phyloP scores from a whole-genome alignment of 2,113 vertebrate genomes.

The human region DNA sequence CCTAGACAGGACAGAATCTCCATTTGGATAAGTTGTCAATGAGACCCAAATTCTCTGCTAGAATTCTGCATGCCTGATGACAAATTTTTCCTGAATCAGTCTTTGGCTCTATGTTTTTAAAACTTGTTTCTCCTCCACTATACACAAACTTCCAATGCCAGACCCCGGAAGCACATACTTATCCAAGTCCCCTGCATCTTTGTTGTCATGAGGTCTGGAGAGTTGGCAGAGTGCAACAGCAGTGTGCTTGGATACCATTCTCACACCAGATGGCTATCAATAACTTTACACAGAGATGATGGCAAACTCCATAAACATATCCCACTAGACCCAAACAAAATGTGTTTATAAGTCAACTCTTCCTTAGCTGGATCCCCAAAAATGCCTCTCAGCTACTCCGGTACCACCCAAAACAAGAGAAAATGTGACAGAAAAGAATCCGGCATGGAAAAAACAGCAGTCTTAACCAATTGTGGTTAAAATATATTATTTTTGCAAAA shows the following conservation, averaged over 20 bases:
- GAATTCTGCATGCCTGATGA: not conserved
- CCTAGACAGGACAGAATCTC: not conserved
- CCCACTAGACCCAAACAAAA: not conserved
- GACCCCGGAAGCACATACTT: not conserved
- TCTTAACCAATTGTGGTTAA: not conserved
- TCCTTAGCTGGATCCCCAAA: not conserved
- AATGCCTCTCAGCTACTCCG: not conserved
- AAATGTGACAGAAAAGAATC: not conserved
- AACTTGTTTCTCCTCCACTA: not conserved
- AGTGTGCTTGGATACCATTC: not conserved
- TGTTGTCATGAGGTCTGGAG: not conserved
- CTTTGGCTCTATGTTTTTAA: not conserved
- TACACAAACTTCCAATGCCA: not conserved
- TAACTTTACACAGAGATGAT: not conserved
- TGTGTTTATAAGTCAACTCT: not conserved
- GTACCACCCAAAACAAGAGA: not conserved
- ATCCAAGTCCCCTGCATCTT: rapidly evolving
- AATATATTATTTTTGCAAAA: not conserved
- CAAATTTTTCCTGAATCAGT: not conserved
- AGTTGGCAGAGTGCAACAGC: not conserved
- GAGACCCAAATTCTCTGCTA: not conserved
- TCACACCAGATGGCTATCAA: not conserved
- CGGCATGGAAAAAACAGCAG: not conserved
- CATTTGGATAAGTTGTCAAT: not conserved
- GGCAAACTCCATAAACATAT: too few relatives aligned